Percentiles rank a stretch among this genome's conserved stretches.
Evolutionary conservation across 2,113 vertebrate genomes (phyloP).

Genomic region (Tricholaema leucomelas): DNA sequence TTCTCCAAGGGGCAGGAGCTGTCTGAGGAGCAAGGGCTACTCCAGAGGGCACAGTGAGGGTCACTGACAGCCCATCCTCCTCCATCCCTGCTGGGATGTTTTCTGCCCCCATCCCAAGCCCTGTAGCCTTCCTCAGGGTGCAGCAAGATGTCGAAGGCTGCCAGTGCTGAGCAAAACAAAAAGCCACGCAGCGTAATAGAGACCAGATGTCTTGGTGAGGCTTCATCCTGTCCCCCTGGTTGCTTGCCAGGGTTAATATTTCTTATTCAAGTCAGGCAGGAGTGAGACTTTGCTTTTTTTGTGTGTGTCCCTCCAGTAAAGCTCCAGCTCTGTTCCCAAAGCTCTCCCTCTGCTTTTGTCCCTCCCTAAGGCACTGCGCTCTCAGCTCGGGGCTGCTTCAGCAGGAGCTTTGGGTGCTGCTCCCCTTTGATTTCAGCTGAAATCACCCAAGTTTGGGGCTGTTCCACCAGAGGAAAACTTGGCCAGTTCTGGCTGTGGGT

Average conservation of each 20-base stretch:
- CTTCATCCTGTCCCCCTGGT: neutral
- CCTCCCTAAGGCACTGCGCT: neutral
- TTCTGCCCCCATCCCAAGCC: neutral
- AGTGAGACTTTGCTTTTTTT: neutral
- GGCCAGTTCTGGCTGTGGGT: neutral
- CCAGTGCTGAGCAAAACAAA: constrained; percentile 16
- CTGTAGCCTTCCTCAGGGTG: neutral
- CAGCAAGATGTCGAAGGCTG: neutral
- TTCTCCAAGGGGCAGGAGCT: too few species aligned
- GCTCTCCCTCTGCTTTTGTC: neutral
- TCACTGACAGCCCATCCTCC: fast-evolving
- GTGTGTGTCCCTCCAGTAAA: neutral
- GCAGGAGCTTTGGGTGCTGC: neutral
- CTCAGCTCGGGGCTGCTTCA: fast-evolving
- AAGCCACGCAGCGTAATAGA: neutral
- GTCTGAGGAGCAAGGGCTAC: too few species aligned
- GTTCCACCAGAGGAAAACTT: neutral
- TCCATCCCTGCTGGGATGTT: neutral
- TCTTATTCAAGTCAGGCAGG: constrained; percentile 29
- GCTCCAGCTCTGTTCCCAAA: neutral
- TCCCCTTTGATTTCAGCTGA: neutral
- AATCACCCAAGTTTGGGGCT: neutral
- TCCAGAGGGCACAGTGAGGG: neutral
- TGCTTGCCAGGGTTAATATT: neutral
- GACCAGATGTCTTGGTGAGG: constrained; percentile 34